phyloP scores from a whole-genome alignment of 2,888 invertebrate species.

The Dasypolia templi region DNA sequence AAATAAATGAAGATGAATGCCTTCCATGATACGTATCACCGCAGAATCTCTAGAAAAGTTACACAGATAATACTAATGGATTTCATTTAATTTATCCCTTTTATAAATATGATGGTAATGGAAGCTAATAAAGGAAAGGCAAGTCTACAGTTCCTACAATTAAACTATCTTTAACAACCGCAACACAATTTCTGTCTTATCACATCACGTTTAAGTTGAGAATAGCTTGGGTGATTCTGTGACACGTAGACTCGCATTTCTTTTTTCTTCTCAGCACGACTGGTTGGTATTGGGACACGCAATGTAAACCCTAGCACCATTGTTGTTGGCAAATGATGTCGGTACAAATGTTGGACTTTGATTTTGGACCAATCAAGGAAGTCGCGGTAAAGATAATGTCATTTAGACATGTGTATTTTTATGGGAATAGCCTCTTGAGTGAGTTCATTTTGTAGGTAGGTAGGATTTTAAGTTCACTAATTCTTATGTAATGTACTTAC shows the following conservation, averaged over 20 bases:
- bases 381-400: not conserved
- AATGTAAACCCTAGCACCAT: constrained; percentile 36
- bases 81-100: constrained; percentile 57
- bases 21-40: constrained; percentile 12
- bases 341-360: constrained; percentile 31
- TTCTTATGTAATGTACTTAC: no score
- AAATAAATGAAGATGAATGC: constrained; percentile 17
- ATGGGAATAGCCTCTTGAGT: no score
- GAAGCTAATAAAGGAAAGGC: constrained; percentile 57
- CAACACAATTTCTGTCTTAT: constrained; percentile 23
- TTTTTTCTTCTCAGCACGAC: constrained; percentile 41
- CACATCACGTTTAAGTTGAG: not conserved
- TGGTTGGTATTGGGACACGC: constrained; percentile 51
- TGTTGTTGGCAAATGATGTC: constrained; percentile 32
- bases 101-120: constrained; percentile 49
- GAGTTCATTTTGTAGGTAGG: no score
- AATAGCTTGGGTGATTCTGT: not conserved
- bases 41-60: constrained; percentile 15
- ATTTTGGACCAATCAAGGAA: constrained; percentile 13
- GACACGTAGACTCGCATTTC: constrained; percentile 31
- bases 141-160: constrained; percentile 36
- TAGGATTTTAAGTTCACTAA: no score
- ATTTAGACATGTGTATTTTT: not conserved
- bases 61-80: constrained; percentile 58
- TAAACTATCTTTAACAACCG: constrained; percentile 22